Conservation (phyloP, 1,140 invertebrate genomes). For the Bombus superbus region DNA sequence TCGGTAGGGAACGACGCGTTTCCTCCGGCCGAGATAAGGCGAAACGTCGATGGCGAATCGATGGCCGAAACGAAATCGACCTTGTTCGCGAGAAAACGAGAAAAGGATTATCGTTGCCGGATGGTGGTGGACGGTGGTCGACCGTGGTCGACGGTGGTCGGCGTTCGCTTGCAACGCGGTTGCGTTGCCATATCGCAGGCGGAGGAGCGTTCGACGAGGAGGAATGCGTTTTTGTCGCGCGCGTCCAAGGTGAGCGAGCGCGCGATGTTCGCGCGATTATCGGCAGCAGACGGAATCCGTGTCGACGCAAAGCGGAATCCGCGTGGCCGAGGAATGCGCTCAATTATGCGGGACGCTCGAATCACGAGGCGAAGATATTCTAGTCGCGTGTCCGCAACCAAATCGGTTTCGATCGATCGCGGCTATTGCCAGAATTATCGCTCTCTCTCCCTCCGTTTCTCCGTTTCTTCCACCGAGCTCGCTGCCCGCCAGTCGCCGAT, state of each 20-base stretch:
- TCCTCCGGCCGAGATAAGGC: no score
- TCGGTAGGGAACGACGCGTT: no score
- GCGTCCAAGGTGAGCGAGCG: not conserved
- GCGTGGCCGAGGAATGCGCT: conserved; percentile 43
- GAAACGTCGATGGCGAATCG: no score
- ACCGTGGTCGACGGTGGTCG: no score
- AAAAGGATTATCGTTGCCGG: no score
- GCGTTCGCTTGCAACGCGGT: no score
- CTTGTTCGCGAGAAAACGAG: no score
- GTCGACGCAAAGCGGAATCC: conserved; percentile 47
- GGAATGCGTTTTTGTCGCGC: not conserved
- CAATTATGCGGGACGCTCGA: conserved; percentile 47
- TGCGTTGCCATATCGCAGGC: fast-evolving
- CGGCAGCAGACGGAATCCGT: conserved; percentile 21
- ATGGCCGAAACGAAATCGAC: no score
- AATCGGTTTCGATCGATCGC: conserved; percentile 49
- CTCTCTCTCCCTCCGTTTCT: not conserved
- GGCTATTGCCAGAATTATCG: conserved; percentile 38
- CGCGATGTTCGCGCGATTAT: conserved; percentile 10
- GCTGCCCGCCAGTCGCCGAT: no score
- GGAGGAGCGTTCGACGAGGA: no score
- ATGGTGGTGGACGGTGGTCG: no score
- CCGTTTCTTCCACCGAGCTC: conserved; percentile 13
- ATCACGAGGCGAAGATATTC: conserved; percentile 45
- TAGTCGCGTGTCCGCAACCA: conserved; percentile 44